These are phyloP conservation scores for Neuroscelio doddi DNA, from an alignment of 2,888 invertebrate genomes.

Conservation along the genomic window DNA sequence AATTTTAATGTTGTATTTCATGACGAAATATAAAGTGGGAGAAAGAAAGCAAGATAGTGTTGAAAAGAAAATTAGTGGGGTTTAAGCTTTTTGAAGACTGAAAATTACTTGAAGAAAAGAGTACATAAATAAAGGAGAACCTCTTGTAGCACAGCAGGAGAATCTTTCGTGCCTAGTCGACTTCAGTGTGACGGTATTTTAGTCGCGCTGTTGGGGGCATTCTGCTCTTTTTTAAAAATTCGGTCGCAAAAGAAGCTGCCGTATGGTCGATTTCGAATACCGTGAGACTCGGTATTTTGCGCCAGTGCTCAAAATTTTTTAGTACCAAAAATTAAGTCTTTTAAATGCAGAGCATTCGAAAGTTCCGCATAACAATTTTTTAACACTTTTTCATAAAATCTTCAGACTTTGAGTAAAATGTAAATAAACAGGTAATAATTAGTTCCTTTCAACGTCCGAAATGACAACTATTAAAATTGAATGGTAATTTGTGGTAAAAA, in stretches of 20 bases:
- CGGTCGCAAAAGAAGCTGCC: conserved; percentile 46
- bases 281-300: conserved; percentile 49
- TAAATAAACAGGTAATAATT: no score
- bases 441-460: conserved; percentile 13
- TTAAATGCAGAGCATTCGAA: no score
- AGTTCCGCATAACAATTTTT: no score
- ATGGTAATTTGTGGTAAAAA: neutral
- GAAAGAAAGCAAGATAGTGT: conserved; percentile 18
- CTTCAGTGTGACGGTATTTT: conserved; percentile 58
- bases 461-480: neutral
- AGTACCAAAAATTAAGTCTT: no score
- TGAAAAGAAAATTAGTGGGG: conserved; percentile 37
- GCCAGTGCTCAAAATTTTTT: no score
- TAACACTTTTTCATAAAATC: no score
- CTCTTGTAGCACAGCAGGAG: conserved; percentile 56
- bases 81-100: conserved; percentile 13
- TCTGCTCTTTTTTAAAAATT: conserved; percentile 52
- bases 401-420: no score
- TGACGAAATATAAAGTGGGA: no score
- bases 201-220: conserved; percentile 63
- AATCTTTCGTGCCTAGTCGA: conserved; percentile 47
- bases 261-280: conserved; percentile 49
- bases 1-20: no score
- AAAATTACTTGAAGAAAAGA: conserved; percentile 25
- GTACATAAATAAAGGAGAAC: conserved; percentile 32